Percentiles rank a stretch among this genome's conserved stretches.
These are phyloP conservation scores for Branchinecta sandiegonensis DNA, from an alignment of 2,888 invertebrate genomes.

Conservation along the genomic window DNA sequence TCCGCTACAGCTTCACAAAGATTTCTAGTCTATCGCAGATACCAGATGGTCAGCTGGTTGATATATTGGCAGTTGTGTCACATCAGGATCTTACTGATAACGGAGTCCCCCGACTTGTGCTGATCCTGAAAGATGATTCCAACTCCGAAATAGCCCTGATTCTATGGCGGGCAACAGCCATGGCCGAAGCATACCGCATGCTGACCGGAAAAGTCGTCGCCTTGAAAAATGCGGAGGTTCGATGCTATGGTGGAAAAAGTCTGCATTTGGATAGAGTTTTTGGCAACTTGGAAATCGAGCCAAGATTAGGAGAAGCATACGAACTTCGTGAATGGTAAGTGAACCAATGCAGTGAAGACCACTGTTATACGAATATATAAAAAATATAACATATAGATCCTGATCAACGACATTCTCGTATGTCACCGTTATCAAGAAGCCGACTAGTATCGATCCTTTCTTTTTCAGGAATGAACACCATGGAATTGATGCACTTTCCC, in stretches of 20 bases:
- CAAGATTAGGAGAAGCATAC: neutral
- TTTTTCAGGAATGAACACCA: too few species aligned
- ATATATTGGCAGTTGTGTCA: neutral
- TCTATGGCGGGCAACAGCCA: neutral
- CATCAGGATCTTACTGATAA: neutral
- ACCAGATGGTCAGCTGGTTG: neutral
- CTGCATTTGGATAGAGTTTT: neutral
- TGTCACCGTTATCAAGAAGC: too few species aligned
- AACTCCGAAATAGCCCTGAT: neutral
- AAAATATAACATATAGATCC: too few species aligned
- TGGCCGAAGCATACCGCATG: neutral
- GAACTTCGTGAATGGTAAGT: neutral
- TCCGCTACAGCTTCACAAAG: neutral
- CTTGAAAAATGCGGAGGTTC: neutral
- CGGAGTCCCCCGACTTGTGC: neutral
- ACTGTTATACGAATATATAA: too few species aligned
- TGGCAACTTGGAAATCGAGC: neutral
- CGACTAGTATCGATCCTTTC: too few species aligned
- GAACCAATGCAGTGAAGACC: too few species aligned
- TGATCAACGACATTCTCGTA: too few species aligned
- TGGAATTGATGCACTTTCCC: too few species aligned
- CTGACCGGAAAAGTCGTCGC: neutral
- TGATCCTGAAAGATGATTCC: slow-evolving; percentile 13
- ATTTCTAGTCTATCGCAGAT: neutral
- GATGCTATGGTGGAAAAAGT: neutral